A percentile compares a stretch with the other conserved stretches of the same genome.
These are phyloP conservation scores for Eubucco bourcierii DNA, from an alignment of 2,113 vertebrate genomes.

Conservation along the genomic window DNA sequence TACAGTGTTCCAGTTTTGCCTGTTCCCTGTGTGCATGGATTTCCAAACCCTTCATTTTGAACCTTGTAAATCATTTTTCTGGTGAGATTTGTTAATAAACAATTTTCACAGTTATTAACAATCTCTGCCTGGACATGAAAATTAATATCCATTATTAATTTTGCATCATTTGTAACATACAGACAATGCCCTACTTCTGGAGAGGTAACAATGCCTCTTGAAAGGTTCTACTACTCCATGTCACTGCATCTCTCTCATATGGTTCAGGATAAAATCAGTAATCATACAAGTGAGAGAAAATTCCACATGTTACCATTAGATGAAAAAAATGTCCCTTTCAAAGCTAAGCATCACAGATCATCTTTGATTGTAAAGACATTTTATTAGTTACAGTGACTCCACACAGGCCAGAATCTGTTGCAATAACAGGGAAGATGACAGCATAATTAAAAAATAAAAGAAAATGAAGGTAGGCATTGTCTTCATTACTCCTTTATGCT, in stretches of 20 bases:
- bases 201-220: not conserved
- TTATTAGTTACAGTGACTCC: not conserved
- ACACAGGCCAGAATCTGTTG: not conserved
- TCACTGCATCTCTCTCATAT: not conserved
- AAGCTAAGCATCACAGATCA: not conserved
- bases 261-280: not conserved
- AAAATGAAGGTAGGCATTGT: slow-evolving; percentile 38
- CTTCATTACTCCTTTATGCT: slow-evolving; percentile 33
- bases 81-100: no score
- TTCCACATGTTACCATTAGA: not conserved
- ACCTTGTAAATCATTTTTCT: no score
- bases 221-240: not conserved
- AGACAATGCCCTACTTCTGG: not conserved
- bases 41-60: no score
- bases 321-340: not conserved
- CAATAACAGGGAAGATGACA: slow-evolving; percentile 28
- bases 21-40: no score
- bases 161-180: no score
- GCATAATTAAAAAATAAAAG: slow-evolving; percentile 17
- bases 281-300: not conserved
- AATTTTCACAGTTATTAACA: no score
- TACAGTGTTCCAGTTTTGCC: no score
- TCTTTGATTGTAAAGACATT: slow-evolving; percentile 22
- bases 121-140: no score
- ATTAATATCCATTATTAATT: no score